Percentiles rank a stretch among this genome's conserved stretches.
These are phyloP conservation scores for Pantala flavescens DNA, from an alignment of 1,140 invertebrate species.

Conservation along the genomic window DNA sequence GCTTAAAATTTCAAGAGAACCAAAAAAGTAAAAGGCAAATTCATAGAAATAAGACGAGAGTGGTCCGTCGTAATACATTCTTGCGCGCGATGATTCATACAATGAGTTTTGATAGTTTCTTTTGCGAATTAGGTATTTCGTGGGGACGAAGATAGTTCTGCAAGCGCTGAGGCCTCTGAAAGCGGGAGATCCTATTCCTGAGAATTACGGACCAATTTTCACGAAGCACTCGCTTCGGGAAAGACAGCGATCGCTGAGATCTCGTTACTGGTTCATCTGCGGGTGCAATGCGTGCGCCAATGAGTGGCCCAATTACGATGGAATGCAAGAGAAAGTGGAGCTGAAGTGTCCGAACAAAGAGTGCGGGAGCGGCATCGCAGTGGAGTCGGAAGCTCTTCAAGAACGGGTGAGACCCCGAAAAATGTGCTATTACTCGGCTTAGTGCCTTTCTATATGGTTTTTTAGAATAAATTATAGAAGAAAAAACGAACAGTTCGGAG, in stretches of 20 bases:
- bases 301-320: conserved; percentile 60
- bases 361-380: neutral
- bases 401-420: neutral
- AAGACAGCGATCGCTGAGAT: conserved; percentile 50
- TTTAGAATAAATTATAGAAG: too few relatives aligned
- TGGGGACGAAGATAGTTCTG: conserved; percentile 59
- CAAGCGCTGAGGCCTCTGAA: conserved; percentile 50
- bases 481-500: too few relatives aligned
- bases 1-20: too few relatives aligned
- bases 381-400: neutral
- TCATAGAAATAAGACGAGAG: too few relatives aligned
- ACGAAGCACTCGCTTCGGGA: conserved; percentile 50
- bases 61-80: too few relatives aligned
- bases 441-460: too few relatives aligned
- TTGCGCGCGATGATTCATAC: too few relatives aligned
- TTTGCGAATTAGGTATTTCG: conserved; percentile 74
- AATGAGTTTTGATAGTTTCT: too few relatives aligned
- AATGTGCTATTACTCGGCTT: too few relatives aligned
- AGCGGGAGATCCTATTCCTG: conserved; percentile 55
- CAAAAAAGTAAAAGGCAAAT: too few relatives aligned
- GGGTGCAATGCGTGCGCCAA: conserved; percentile 59
- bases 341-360: neutral
- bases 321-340: neutral
- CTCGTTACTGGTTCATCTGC: conserved; percentile 73
- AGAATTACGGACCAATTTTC: conserved; percentile 80